phyloP scores from a whole-genome alignment of 2,888 invertebrate species.

The Eumerus sabulonum region DNA sequence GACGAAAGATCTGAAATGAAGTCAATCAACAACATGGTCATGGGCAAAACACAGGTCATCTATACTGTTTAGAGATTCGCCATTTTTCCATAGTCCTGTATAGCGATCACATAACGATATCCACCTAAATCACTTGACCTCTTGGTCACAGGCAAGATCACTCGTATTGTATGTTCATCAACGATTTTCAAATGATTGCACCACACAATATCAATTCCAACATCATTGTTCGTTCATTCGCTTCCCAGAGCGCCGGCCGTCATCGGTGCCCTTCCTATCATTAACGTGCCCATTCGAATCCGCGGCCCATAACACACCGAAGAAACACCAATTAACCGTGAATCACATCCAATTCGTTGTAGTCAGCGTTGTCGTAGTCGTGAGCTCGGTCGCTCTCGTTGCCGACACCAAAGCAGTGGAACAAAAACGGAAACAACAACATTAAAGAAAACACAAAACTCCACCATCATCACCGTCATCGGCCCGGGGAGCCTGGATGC shows the following conservation, averaged over 20 bases:
- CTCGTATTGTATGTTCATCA: too few relatives aligned
- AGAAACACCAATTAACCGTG: constrained; percentile 59
- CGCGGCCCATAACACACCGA: constrained; percentile 21
- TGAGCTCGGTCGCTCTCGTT: too few relatives aligned
- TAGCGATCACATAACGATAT: too few relatives aligned
- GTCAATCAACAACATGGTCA: too few relatives aligned
- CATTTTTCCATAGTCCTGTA: too few relatives aligned
- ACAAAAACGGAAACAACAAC: constrained; percentile 1
- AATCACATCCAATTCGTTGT: constrained; percentile 58
- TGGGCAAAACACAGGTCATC: too few relatives aligned
- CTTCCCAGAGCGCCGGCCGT: constrained; percentile 9
- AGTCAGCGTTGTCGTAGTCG: constrained; percentile 1
- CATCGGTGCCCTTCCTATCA: constrained; percentile 37
- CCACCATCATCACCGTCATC: constrained; percentile 18
- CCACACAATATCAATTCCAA: too few relatives aligned
- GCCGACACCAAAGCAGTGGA: background rate
- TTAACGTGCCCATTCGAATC: constrained; percentile 32
- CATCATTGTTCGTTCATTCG: background rate
- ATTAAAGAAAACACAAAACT: constrained; percentile 39
- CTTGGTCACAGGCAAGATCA: too few relatives aligned
- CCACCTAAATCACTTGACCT: too few relatives aligned
- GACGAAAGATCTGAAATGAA: too few relatives aligned
- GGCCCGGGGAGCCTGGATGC: constrained; percentile 54
- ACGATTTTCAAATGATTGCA: too few relatives aligned
- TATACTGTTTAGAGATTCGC: too few relatives aligned